These are phyloP conservation scores for Orchestia grillus DNA, from an alignment of 1,140 invertebrate species.

Conservation along the genomic window DNA sequence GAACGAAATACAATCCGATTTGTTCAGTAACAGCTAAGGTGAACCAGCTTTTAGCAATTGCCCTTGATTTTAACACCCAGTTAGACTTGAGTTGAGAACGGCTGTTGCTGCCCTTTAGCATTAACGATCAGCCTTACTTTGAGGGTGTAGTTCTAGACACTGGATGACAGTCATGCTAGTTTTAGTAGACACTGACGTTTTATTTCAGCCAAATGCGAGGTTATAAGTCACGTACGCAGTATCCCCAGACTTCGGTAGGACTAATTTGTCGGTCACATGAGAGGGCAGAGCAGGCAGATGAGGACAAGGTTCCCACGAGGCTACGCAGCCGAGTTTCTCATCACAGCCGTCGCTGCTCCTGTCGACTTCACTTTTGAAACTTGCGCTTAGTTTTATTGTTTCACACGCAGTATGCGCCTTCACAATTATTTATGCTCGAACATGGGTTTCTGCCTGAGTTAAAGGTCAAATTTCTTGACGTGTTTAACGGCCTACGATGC, in stretches of 20 bases:
- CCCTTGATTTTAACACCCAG: background rate
- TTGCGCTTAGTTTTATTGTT: constrained; percentile 36
- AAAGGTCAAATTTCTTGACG: background rate
- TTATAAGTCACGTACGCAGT: constrained; percentile 2
- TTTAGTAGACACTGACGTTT: background rate
- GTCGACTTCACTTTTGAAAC: background rate
- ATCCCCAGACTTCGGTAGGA: constrained; percentile 14
- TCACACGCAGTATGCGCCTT: background rate
- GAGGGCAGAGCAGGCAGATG: background rate
- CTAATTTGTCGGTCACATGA: constrained; percentile 33
- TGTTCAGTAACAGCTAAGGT: no score
- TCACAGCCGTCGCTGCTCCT: constrained; percentile 12
- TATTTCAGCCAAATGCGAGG: background rate
- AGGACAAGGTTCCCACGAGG: constrained; percentile 8
- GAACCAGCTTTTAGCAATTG: no score
- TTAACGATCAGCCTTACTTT: background rate
- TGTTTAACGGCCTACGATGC: background rate
- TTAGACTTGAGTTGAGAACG: background rate
- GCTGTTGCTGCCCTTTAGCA: background rate
- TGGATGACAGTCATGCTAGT: no score
- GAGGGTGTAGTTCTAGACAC: background rate
- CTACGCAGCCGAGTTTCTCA: constrained; percentile 11
- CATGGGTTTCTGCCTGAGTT: background rate
- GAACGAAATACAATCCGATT: no score
- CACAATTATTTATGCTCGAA: background rate